Evolutionary conservation across 1,140 invertebrate species (phyloP).

Genomic region (Halictus rubicundus): DNA sequence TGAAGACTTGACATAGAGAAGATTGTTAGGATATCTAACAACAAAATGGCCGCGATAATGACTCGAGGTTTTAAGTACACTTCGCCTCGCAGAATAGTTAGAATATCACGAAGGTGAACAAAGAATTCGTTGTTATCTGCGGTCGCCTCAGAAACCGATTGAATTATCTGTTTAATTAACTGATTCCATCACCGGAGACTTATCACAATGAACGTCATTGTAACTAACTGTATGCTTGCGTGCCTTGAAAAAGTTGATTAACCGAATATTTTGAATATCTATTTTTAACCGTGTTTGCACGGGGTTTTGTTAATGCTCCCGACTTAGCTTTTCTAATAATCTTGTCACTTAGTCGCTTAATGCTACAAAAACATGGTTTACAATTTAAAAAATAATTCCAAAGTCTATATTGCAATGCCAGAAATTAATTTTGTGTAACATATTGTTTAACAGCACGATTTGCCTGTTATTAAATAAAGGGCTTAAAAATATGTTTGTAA

Average conservation of each 20-base stretch:
- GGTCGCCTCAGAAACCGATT: neutral
- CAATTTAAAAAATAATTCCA: too few species aligned
- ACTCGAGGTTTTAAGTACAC: constrained; percentile 24
- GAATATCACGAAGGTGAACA: constrained; percentile 18
- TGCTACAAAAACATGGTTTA: too few species aligned
- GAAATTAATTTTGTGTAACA: too few species aligned
- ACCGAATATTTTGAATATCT: constrained; percentile 4
- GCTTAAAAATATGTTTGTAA: too few species aligned
- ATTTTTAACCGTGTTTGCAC: neutral
- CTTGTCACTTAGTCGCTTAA: too few species aligned
- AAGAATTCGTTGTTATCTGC: constrained; percentile 11
- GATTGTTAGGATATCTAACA: constrained; percentile 10
- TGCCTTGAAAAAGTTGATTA: constrained; percentile 17
- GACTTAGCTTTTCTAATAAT: neutral
- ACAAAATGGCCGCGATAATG: constrained; percentile 43
- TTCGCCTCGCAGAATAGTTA: constrained; percentile 5
- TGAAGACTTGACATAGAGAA: constrained; percentile 6
- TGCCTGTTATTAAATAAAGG: too few species aligned
- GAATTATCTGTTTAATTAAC: neutral
- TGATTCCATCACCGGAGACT: neutral
- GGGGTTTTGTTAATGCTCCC: neutral
- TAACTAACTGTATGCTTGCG: neutral
- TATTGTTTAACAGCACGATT: too few species aligned
- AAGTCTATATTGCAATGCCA: too few species aligned
- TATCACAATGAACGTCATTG: neutral